Conservation (phyloP, 2,797 vertebrate species). For the Erpetoichthys calabaricus region DNA sequence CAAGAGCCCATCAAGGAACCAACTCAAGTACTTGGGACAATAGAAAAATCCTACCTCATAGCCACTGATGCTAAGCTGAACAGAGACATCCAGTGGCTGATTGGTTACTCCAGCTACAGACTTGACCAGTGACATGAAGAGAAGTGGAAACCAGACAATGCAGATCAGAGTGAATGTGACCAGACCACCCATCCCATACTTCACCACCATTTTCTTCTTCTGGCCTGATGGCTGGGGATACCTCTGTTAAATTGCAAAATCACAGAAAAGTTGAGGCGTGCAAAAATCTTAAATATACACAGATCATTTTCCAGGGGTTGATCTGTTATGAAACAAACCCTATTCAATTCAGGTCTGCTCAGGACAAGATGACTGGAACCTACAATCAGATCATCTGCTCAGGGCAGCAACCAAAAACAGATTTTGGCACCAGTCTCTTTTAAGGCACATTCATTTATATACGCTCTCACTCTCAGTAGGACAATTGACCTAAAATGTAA, state of each 20-base stretch:
- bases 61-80: slow-evolving; percentile 48
- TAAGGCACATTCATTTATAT: too few relatives aligned
- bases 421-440: too few relatives aligned
- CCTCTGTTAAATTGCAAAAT: slow-evolving; percentile 37
- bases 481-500: too few relatives aligned
- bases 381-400: not conserved
- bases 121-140: slow-evolving; percentile 59
- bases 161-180: slow-evolving; percentile 48
- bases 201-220: slow-evolving; percentile 60
- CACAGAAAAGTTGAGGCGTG: not conserved
- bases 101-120: slow-evolving; percentile 50
- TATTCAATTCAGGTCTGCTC: too few relatives aligned
- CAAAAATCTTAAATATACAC: not conserved
- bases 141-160: slow-evolving; percentile 57
- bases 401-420: too few relatives aligned
- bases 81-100: slow-evolving; percentile 47
- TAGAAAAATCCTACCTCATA: slow-evolving; percentile 36
- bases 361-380: too few relatives aligned
- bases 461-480: too few relatives aligned
- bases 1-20: not conserved
- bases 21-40: not conserved
- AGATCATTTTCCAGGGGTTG: not conserved
- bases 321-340: too few relatives aligned
- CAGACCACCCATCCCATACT: slow-evolving; percentile 51
- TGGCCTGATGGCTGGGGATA: slow-evolving; percentile 52